Percentiles rank a stretch among this genome's conserved stretches.
Conservation (phyloP, 2,888 invertebrate species). For the Epirrhoe alternata region DNA sequence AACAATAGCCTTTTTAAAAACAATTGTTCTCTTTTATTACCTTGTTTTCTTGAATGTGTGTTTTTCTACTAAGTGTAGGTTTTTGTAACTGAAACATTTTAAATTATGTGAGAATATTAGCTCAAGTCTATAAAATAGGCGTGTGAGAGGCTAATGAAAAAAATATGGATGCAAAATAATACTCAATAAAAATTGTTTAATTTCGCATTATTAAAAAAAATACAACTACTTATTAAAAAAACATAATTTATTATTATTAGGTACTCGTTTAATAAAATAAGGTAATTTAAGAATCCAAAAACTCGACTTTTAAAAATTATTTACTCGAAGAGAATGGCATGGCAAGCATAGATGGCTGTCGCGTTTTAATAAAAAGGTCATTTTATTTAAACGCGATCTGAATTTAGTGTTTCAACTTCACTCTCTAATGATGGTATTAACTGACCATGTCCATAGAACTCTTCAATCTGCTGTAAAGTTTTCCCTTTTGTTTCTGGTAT, state of each 20-base stretch:
- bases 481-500: conserved; percentile 42
- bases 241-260: too few species aligned
- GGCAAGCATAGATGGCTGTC: too few species aligned
- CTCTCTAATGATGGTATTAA: not conserved
- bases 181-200: too few species aligned
- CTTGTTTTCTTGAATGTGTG: not conserved
- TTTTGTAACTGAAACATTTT: not conserved
- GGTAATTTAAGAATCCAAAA: too few species aligned
- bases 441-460: conserved; percentile 29
- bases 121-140: not conserved
- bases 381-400: not conserved
- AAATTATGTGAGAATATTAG: not conserved
- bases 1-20: not conserved
- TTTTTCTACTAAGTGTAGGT: not conserved
- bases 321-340: too few species aligned
- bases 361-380: too few species aligned
- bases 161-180: too few species aligned
- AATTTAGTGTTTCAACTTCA: not conserved
- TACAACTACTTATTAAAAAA: too few species aligned
- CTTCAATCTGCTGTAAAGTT: conserved; percentile 41
- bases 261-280: too few species aligned
- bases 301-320: too few species aligned
- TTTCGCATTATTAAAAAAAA: too few species aligned
- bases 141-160: too few species aligned
- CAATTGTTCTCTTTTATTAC: not conserved